Evolutionary conservation across 2,113 vertebrate species (phyloP).

Genomic region (Aphyosemion australe): DNA sequence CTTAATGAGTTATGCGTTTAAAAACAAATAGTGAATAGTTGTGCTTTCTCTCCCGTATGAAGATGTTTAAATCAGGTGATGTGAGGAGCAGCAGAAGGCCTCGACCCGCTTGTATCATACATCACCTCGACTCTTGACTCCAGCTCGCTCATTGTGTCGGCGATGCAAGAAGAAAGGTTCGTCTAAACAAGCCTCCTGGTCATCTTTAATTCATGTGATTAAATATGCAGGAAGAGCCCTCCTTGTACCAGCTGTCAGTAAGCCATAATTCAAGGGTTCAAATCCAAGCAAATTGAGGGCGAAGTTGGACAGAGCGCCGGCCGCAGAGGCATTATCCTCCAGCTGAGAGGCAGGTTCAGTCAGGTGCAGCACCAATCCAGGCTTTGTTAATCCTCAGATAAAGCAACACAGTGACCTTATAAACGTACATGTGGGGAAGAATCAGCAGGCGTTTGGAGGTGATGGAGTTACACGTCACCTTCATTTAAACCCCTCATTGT

Average conservation of each 20-base stretch:
- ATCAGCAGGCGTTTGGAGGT: slow-evolving; percentile 8
- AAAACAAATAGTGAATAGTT: neutral
- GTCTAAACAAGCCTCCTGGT: slow-evolving; percentile 59
- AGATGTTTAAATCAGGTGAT: slow-evolving; percentile 28
- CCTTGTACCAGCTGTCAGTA: slow-evolving; percentile 71
- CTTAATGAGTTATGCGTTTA: too few species aligned
- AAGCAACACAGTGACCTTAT: slow-evolving; percentile 30
- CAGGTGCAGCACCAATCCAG: slow-evolving; percentile 57
- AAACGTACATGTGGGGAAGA: slow-evolving; percentile 21
- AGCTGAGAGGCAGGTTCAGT: slow-evolving; percentile 65
- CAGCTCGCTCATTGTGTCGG: slow-evolving; percentile 53
- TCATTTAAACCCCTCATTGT: slow-evolving; percentile 1
- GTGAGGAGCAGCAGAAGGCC: slow-evolving; percentile 31
- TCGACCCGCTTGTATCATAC: slow-evolving; percentile 51
- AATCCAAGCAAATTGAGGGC: slow-evolving; percentile 72
- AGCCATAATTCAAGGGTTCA: slow-evolving; percentile 73
- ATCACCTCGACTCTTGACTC: slow-evolving; percentile 59
- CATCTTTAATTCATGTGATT: slow-evolving; percentile 76
- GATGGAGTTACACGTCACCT: slow-evolving; percentile 3
- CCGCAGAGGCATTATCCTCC: slow-evolving; percentile 63
- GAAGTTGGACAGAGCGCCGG: slow-evolving; percentile 53
- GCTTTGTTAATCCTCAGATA: slow-evolving; percentile 66
- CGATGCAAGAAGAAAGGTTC: slow-evolving; percentile 30
- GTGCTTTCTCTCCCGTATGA: neutral
- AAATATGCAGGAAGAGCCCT: slow-evolving; percentile 72